These are phyloP conservation scores for Halyomorpha halys DNA, from an alignment of 1,140 invertebrate species.

Conservation along the genomic window DNA sequence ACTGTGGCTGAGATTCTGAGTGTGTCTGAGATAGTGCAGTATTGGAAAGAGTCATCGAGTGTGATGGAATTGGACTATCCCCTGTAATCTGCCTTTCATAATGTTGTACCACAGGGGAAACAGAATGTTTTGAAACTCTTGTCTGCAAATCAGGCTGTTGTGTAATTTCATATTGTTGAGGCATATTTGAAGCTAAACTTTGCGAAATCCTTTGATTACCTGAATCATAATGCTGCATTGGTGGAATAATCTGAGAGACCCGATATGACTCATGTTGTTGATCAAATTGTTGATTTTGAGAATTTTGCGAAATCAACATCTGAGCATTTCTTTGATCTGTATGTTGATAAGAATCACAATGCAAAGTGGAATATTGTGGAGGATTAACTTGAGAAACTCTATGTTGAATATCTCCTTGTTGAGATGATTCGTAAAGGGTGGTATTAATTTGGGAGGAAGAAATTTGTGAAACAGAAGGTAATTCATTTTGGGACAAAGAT, in stretches of 20 bases:
- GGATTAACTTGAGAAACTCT: constrained; percentile 13
- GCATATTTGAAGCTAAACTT: neutral
- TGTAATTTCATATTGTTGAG: too few relatives aligned
- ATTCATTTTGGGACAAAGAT: neutral
- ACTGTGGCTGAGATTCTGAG: too few relatives aligned
- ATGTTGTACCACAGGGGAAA: too few relatives aligned
- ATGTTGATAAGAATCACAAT: neutral
- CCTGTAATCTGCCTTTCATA: too few relatives aligned
- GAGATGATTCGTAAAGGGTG: neutral
- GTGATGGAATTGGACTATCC: too few relatives aligned
- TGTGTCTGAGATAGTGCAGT: too few relatives aligned
- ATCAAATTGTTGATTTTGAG: neutral
- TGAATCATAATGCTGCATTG: neutral
- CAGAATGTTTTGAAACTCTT: too few relatives aligned
- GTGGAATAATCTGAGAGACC: constrained; percentile 1
- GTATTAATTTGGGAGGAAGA: neutral
- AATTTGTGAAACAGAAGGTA: neutral
- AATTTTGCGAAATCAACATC: neutral
- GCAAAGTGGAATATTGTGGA: neutral
- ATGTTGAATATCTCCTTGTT: neutral
- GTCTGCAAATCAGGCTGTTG: too few relatives aligned
- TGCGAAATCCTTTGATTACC: neutral
- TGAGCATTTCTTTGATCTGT: neutral
- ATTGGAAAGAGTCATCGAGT: too few relatives aligned
- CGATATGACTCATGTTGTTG: neutral